phyloP scores from a whole-genome alignment of 2,888 invertebrate genomes.

The Spicauda simplicius region DNA sequence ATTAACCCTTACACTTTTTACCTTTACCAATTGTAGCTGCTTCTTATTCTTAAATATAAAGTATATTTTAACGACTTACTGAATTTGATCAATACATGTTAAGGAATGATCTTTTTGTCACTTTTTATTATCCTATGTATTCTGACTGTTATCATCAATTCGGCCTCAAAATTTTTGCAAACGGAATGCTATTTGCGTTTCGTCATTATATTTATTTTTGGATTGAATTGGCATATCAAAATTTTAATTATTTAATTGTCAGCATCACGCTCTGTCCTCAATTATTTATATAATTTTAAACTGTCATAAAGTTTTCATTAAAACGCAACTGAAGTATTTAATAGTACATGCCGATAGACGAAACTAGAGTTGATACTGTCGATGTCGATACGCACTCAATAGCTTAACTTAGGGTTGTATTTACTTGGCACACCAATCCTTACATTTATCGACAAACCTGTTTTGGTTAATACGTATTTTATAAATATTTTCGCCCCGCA shows the following conservation, averaged over 20 bases:
- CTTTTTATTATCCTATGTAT: slow-evolving; percentile 56
- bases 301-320: background rate
- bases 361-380: background rate
- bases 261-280: slow-evolving; percentile 63
- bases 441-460: background rate
- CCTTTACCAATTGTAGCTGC: slow-evolving; percentile 35
- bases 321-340: background rate
- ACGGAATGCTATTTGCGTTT: slow-evolving; percentile 50
- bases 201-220: slow-evolving; percentile 45
- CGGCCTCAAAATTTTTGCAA: slow-evolving; percentile 57
- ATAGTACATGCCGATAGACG: background rate
- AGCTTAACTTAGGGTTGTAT: slow-evolving; percentile 3
- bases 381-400: background rate
- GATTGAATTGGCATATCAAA: slow-evolving; percentile 66
- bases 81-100: slow-evolving; percentile 41
- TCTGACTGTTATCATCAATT: slow-evolving; percentile 60
- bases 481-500: background rate
- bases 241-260: slow-evolving; percentile 34
- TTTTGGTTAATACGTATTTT: background rate
- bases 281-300: background rate
- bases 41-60: slow-evolving; percentile 31
- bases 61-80: slow-evolving; percentile 37
- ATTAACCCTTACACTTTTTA: slow-evolving; percentile 11
- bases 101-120: slow-evolving; percentile 31
- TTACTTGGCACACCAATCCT: slow-evolving; percentile 5